Conservation (phyloP, 2,113 vertebrate species). For the Laterallus jamaicensis region DNA sequence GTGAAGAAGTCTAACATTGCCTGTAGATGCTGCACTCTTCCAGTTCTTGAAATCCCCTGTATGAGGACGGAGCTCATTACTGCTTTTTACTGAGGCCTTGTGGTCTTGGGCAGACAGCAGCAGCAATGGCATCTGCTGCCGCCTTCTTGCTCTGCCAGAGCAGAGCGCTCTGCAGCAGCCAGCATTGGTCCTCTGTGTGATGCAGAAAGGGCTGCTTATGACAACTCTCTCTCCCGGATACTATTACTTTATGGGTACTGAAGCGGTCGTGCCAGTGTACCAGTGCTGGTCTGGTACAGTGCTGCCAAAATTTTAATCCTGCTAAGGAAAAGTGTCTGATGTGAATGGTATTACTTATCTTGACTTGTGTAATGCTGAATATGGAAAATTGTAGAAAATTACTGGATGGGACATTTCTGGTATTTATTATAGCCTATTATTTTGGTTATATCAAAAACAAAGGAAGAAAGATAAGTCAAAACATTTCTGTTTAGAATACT, state of each 20-base stretch:
- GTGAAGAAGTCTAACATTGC: neutral
- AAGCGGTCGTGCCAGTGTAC: neutral
- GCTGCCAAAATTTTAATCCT: neutral
- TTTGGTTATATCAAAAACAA: neutral
- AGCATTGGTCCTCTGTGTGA: neutral
- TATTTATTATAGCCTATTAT: neutral
- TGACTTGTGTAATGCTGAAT: neutral
- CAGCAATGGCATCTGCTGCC: neutral
- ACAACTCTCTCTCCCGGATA: neutral
- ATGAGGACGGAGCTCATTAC: neutral
- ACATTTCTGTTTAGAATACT: neutral
- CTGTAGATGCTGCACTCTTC: neutral
- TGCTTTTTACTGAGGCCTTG: neutral
- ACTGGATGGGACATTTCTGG: neutral
- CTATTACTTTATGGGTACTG: neutral
- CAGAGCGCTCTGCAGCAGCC: neutral
- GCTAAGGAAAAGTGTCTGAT: neutral
- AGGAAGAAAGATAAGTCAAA: neutral
- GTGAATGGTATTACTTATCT: neutral
- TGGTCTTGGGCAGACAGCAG: rapidly evolving
- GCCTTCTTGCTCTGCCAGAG: neutral
- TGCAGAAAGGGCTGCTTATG: neutral
- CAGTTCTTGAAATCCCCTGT: neutral
- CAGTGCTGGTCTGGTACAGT: too few species aligned
- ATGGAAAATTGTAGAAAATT: neutral